These are phyloP conservation scores for Hesperophylax magnus DNA, from an alignment of 1,140 invertebrate genomes.

Conservation along the genomic window DNA sequence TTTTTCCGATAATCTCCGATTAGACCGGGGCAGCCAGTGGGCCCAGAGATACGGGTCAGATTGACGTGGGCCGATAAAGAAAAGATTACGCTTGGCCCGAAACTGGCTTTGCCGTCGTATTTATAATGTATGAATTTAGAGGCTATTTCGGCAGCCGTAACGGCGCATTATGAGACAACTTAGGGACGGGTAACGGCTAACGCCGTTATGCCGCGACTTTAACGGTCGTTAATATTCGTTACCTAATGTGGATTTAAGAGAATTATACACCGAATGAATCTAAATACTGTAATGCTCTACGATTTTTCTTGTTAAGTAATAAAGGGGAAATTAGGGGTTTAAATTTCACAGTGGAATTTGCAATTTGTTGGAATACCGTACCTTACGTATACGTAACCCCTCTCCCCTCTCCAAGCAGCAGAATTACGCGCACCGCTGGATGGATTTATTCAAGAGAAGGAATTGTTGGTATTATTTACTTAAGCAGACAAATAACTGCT, in stretches of 20 bases:
- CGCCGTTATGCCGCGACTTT: conserved; percentile 34
- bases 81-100: background rate
- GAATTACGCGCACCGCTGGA: no score
- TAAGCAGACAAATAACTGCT: no score
- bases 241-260: conserved; percentile 42
- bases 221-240: conserved; percentile 53
- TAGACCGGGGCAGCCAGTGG: no score
- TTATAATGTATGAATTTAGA: conserved; percentile 43
- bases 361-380: background rate
- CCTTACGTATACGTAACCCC: no score
- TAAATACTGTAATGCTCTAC: conserved; percentile 1
- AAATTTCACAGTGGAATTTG: background rate
- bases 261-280: conserved; percentile 37
- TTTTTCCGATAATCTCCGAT: no score
- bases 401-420: no score
- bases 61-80: conserved; percentile 4
- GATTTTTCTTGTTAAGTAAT: conserved; percentile 34
- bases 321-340: conserved; percentile 9
- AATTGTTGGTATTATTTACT: no score
- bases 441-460: no score
- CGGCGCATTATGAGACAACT: conserved; percentile 37
- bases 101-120: background rate
- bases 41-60: no score
- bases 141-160: conserved; percentile 30
- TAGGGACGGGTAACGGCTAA: conserved; percentile 25